These are phyloP conservation scores for Drosophila histrio DNA, from an alignment of 2,888 invertebrate genomes.

Conservation along the genomic window DNA sequence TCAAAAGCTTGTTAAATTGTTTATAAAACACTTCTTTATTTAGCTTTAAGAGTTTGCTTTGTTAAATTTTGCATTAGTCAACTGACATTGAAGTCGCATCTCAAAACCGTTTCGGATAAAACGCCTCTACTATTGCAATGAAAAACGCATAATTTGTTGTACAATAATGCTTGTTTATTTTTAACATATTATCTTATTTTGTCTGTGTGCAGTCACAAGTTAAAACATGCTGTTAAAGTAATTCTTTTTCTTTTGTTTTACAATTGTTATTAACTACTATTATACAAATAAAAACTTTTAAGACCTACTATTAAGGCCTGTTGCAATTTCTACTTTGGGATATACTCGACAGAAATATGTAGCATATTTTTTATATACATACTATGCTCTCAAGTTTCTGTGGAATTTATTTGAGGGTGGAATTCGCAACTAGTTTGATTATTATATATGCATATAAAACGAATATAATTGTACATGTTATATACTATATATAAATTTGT, in stretches of 20 bases:
- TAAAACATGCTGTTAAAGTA: constrained; percentile 3
- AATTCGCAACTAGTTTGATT: constrained; percentile 1
- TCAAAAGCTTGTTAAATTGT: neutral
- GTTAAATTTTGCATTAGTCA: neutral
- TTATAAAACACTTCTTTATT: neutral
- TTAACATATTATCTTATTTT: constrained; percentile 4
- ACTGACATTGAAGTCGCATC: neutral
- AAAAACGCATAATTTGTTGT: neutral
- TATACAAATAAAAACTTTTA: constrained; percentile 13
- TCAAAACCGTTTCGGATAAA: neutral
- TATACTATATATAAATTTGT: constrained; percentile 7
- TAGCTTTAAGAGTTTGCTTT: neutral
- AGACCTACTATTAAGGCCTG: neutral
- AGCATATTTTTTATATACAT: neutral
- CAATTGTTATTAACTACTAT: constrained; percentile 30
- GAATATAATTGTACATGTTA: constrained; percentile 4
- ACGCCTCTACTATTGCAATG: neutral
- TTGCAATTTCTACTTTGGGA: neutral
- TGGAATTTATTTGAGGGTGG: neutral
- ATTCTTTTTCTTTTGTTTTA: constrained; percentile 6
- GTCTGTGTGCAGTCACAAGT: constrained; percentile 33
- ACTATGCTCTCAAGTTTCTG: neutral
- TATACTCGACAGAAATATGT: neutral
- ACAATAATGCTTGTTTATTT: constrained; percentile 2
- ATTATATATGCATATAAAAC: constrained; percentile 10